Evolutionary conservation across 2,888 invertebrate species (phyloP), one percentile per base, ranked within the genome.

Genomic region (Panopea generosa): DNA sequence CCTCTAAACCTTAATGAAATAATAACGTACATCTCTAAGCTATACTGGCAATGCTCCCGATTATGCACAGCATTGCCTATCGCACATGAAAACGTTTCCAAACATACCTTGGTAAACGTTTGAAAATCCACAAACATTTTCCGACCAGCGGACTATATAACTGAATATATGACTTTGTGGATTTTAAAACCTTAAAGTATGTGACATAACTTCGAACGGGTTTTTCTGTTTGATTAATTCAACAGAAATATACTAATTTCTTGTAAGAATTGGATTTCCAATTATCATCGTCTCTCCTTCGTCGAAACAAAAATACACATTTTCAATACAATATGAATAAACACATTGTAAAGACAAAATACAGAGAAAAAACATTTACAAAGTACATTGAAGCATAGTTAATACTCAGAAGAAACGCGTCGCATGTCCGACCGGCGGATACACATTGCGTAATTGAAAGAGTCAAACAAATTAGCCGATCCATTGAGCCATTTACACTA

Each of bases 381-480:
- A 29, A 40, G 29, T 43, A 47, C 56, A 26, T 40, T 33, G 38
- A 33, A 33, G 57, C 66, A 66, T 49, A 1, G 20, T 47, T 53
- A 62, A 63, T 50, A 43, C 26, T 29, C 57, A 62, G n/a, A 57
- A 52, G 38, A 59, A 72, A 72, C 65, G 60, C 65, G 55, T 75
- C 75, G 65, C 62, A 62, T 29, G 57, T 40, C 38, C 50, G 22
- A 67, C 77, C 4, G 71, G 71, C 59, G 56, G 50, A 57, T 24
- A 49, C 71, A 71, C 71, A 63, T 71, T 77, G 77, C 45, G 77
- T 77, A 43, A 71, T 77, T 77, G 77, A 77, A 61, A 77, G 61
- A 40, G 77, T 68, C 77, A 77, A 77, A 59, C 27, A 33, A 33
- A 33, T 33, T 11, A 33, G 33, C 33, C 33, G 33, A 11, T 33